Conservation (phyloP, 2,113 vertebrate species). For the Irena cyanogastra region DNA sequence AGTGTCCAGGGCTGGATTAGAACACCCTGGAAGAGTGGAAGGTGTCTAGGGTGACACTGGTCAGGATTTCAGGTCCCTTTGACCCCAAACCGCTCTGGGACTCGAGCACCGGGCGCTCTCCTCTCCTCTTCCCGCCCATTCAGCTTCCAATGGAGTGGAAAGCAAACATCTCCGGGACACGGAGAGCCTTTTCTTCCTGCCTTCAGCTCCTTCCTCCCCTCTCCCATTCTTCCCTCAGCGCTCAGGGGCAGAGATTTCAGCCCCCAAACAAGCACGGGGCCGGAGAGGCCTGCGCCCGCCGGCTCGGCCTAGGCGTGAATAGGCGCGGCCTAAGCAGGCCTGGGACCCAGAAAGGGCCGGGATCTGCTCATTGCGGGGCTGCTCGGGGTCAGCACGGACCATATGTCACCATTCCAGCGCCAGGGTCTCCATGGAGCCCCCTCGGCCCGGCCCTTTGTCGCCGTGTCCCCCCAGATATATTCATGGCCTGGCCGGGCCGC, state of each 20-base stretch:
- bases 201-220: background rate
- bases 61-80: background rate
- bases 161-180: conserved; percentile 28
- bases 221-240: background rate
- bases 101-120: fast-evolving
- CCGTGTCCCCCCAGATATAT: conserved; percentile 75
- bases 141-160: conserved; percentile 16
- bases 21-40: fast-evolving
- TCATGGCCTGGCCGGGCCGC: conserved; percentile 78
- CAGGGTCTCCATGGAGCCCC: conserved; percentile 84
- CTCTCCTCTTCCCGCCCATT: background rate
- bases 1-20: background rate
- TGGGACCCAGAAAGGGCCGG: conserved; percentile 60
- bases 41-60: fast-evolving
- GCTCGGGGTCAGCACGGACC: conserved; percentile 80
- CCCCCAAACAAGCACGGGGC: background rate
- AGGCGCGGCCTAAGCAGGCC: conserved; percentile 64
- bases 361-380: conserved; percentile 73
- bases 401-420: conserved; percentile 89
- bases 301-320: background rate
- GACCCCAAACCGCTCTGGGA: fast-evolving
- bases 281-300: background rate
- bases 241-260: background rate
- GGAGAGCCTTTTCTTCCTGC: conserved; percentile 14
- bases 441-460: conserved; percentile 84